Conservation (phyloP, 2,113 vertebrate species). For the Catharus fuscescens region DNA sequence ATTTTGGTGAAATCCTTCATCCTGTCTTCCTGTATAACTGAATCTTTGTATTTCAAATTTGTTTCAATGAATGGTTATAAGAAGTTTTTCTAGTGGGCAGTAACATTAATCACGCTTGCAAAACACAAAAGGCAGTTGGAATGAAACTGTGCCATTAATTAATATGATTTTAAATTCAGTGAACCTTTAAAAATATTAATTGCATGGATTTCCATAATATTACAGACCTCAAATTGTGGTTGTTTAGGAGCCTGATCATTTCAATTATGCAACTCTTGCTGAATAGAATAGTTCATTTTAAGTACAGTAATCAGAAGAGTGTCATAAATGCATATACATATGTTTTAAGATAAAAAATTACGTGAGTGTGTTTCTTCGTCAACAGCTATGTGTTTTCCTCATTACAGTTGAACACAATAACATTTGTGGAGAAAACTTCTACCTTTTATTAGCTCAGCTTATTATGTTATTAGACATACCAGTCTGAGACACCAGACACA, state of each 20-base stretch:
- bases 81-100: not conserved
- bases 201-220: not conserved
- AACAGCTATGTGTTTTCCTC: not conserved
- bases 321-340: not conserved
- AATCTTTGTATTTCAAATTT: constrained; percentile 34
- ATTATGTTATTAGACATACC: not conserved
- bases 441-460: not conserved
- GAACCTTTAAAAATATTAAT: not conserved
- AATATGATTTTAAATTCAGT: not conserved
- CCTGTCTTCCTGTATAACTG: not conserved
- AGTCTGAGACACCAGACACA: not conserved
- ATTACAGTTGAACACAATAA: not conserved
- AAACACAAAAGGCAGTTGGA: not conserved
- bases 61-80: constrained; percentile 2
- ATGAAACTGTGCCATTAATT: not conserved
- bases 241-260: not conserved
- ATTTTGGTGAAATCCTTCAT: constrained; percentile 3
- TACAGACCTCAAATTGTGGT: not conserved
- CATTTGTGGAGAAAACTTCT: not conserved
- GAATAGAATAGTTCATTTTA: not conserved
- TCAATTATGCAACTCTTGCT: not conserved
- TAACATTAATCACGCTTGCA: constrained; percentile 27
- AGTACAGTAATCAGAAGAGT: not conserved
- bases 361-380: not conserved
- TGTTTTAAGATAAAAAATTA: not conserved